Conservation (phyloP, 1,140 invertebrate species). For the Mizuhopecten yessoensis region DNA sequence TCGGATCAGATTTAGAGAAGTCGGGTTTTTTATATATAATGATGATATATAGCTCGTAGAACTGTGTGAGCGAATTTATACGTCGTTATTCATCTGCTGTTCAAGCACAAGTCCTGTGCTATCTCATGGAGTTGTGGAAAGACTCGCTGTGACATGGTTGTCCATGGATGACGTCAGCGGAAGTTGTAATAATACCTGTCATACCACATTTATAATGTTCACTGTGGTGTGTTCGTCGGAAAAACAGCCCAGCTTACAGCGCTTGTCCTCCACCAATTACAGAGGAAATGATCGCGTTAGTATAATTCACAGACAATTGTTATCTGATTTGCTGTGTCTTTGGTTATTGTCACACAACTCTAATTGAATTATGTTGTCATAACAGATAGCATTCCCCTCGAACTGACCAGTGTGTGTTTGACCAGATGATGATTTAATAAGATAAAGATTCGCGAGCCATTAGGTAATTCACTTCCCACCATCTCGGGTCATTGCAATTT, state of each 20-base stretch:
- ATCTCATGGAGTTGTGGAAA: no score
- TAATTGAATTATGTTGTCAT: conserved; percentile 27
- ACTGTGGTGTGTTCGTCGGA: neutral
- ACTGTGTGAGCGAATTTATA: neutral
- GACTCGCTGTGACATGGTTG: no score
- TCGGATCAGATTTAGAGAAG: neutral
- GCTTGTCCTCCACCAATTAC: neutral
- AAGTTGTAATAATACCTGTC: neutral
- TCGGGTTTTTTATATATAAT: neutral
- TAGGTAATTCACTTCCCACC: conserved; percentile 11
- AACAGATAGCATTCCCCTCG: neutral
- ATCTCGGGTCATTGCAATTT: neutral
- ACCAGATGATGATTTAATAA: conserved; percentile 12
- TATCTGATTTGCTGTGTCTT: neutral
- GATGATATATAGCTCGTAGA: neutral
- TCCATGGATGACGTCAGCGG: neutral
- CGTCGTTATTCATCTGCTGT: no score
- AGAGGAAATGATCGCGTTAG: neutral
- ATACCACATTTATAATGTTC: neutral
- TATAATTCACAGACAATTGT: conserved; percentile 5
- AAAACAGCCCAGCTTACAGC: neutral
- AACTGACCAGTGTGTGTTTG: neutral
- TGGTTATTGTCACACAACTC: conserved; percentile 10
- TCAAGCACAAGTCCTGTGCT: no score
- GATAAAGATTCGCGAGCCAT: conserved; percentile 15